Conservation (phyloP, 2,888 invertebrate genomes). For the Sinohyriopsis cumingii region DNA sequence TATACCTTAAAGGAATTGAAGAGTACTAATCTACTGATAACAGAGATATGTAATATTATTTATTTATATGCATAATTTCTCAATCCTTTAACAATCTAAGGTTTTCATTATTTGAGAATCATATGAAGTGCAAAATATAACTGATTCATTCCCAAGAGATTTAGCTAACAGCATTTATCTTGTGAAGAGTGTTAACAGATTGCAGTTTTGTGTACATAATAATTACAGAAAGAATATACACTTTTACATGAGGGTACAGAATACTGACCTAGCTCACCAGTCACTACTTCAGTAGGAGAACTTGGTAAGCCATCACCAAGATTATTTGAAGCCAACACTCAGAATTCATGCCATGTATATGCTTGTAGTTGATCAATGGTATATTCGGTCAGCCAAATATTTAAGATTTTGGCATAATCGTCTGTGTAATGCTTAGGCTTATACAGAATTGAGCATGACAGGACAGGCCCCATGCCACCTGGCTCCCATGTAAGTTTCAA, state of each 20-base stretch:
- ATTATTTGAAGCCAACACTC: conserved; percentile 94
- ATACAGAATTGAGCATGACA: conserved; percentile 96
- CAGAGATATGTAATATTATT: too few relatives aligned
- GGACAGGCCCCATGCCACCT: conserved; percentile 79
- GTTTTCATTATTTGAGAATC: too few relatives aligned
- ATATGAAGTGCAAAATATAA: too few relatives aligned
- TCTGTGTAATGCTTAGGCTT: conserved; percentile 86
- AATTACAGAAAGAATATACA: too few relatives aligned
- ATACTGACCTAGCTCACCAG: conserved; percentile 92
- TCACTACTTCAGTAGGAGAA: conserved; percentile 90
- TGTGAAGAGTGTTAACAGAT: too few relatives aligned
- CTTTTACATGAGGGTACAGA: not conserved
- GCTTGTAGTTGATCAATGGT: conserved; percentile 86
- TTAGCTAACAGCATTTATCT: too few relatives aligned
- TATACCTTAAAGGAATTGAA: too few relatives aligned
- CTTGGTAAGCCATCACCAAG: conserved; percentile 94
- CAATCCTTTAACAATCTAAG: too few relatives aligned
- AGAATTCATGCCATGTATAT: conserved; percentile 96
- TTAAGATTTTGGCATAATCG: conserved; percentile 89
- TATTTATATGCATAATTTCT: too few relatives aligned
- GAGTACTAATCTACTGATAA: too few relatives aligned
- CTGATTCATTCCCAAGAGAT: too few relatives aligned
- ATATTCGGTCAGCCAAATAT: conserved; percentile 90
- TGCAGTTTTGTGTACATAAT: too few relatives aligned
- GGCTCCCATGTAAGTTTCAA: conserved; percentile 91